A percentile compares a stretch with the other conserved stretches of the same genome.
These are phyloP conservation scores for Prionace glauca DNA, from an alignment of 2,797 vertebrate genomes.

Conservation along the genomic window DNA sequence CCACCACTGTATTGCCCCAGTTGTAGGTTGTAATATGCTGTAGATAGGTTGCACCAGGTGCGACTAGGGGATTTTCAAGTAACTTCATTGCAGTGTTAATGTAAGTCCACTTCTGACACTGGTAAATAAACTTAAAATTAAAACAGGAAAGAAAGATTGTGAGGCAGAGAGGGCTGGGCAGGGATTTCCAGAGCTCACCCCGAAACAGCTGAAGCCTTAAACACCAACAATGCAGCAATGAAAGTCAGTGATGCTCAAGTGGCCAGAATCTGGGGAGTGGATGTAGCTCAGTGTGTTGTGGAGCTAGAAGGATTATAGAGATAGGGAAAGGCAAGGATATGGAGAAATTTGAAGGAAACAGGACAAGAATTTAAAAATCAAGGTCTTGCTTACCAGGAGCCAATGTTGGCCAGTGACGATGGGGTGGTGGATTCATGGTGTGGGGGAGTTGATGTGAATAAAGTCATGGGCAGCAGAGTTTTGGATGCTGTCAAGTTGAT, in stretches of 20 bases:
- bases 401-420: background rate
- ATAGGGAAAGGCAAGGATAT: background rate
- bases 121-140: background rate
- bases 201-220: background rate
- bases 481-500: background rate
- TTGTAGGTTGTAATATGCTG: no score
- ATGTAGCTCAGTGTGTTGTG: background rate
- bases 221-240: background rate
- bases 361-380: background rate
- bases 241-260: background rate
- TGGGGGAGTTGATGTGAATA: background rate
- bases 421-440: no score
- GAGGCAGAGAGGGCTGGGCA: background rate
- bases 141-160: background rate
- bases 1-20: no score
- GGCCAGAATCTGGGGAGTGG: no score
- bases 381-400: background rate
- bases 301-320: background rate
- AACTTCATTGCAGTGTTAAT: no score
- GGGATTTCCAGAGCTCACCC: background rate
- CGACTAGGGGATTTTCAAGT: no score
- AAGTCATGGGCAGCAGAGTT: background rate
- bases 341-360: background rate
- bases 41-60: no score
- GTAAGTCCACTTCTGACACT: no score